Evolutionary conservation across 1,140 invertebrate genomes (phyloP), one percentile per base, ranked within the genome.

Genomic region (Solen grandis): DNA sequence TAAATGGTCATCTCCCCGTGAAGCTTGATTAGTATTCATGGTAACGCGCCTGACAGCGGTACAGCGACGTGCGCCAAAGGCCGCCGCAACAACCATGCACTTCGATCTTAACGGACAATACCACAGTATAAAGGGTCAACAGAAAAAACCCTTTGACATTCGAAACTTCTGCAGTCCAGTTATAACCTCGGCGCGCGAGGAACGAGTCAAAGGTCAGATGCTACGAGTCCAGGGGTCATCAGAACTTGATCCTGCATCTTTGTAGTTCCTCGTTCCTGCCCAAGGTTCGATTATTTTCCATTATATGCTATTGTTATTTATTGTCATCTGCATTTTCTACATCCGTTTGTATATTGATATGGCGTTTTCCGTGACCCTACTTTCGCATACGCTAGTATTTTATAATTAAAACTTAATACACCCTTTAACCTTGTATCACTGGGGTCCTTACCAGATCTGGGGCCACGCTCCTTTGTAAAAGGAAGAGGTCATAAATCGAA

Each of bases 61-160:
- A n/a, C n/a, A n/a, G n/a, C n/a, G n/a, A n/a, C n/a, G n/a, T n/a
- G n/a, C n/a, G n/a, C n/a, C n/a, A n/a, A n/a, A n/a, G n/a, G n/a
- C n/a, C n/a, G n/a, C n/a, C n/a, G n/a, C n/a, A n/a, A n/a, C n/a
- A n/a, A n/a, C n/a, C n/a, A n/a, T n/a, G n/a, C n/a, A n/a, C n/a
- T n/a, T n/a, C n/a, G n/a, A n/a, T n/a, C n/a, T n/a, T n/a, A n/a
- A n/a, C n/a, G n/a, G n/a, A n/a, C n/a, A n/a, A n/a, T n/a, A n/a
- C n/a, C n/a, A n/a, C n/a, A n/a, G n/a, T n/a, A n/a, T n/a, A n/a
- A n/a, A n/a, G n/a, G n/a, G n/a, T n/a, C n/a, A n/a, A n/a, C n/a
- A n/a, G n/a, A n/a, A n/a, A n/a, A n/a, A 41, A n/a, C 38, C 70
- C 70, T 73, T 73, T 73, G 54, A 59, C 70, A 59, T 70, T n/a